These are phyloP conservation scores for Hermaeophaga mercurialis DNA, from an alignment of 2,888 invertebrate genomes.

Conservation along the genomic window DNA sequence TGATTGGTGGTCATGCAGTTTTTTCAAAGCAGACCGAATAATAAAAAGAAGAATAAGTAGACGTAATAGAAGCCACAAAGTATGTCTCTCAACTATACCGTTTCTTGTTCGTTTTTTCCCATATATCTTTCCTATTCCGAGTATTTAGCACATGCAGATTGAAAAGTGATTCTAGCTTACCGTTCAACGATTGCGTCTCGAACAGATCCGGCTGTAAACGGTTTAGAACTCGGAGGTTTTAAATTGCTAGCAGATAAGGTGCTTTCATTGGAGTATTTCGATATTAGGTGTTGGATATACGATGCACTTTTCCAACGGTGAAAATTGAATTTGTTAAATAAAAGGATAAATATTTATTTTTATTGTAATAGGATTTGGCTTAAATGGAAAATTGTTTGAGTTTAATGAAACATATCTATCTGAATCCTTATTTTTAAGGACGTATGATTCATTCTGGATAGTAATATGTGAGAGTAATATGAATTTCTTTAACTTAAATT, in stretches of 20 bases:
- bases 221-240: slow-evolving; percentile 7
- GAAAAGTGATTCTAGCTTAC: slow-evolving; percentile 32
- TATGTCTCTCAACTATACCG: too few relatives aligned
- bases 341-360: slow-evolving; percentile 16
- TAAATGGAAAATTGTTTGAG: too few relatives aligned
- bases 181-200: slow-evolving; percentile 29
- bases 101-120: slow-evolving; percentile 1
- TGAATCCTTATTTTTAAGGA: background rate
- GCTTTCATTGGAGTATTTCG: slow-evolving; percentile 15
- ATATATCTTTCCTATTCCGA: slow-evolving; percentile 1
- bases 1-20: too few relatives aligned
- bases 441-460: too few relatives aligned
- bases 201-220: slow-evolving; percentile 17
- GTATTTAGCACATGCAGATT: slow-evolving; percentile 35
- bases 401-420: too few relatives aligned
- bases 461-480: too few relatives aligned
- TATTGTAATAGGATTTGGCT: too few relatives aligned
- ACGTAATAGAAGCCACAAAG: too few relatives aligned
- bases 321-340: slow-evolving; percentile 21
- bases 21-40: too few relatives aligned
- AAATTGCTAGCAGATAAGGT: slow-evolving; percentile 22
- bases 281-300: slow-evolving; percentile 13
- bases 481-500: too few relatives aligned
- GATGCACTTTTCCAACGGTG: slow-evolving; percentile 5
- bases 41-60: too few relatives aligned